A percentile compares a stretch with the other conserved stretches of the same genome.
phyloP scores from a whole-genome alignment of 1,140 invertebrate genomes.

The Bombyx mori region ASM3026992v2 NC_085116.1:9034501-9035000 shows the following conservation, averaged over 20 bases:
- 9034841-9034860: slow-evolving; percentile 5
- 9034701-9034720: slow-evolving; percentile 45
- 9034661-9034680: slow-evolving; percentile 45
- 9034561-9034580: too few species aligned
- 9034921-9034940: slow-evolving; percentile 62
- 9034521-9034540: too few species aligned
- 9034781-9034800: slow-evolving; percentile 19
- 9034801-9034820: not conserved
- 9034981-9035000: slow-evolving; percentile 5
- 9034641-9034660: too few species aligned
- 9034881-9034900: slow-evolving; percentile 51
- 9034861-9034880: slow-evolving; percentile 8
- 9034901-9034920: slow-evolving; percentile 32
- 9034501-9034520: too few species aligned
- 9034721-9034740: slow-evolving; percentile 18
- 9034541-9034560: too few species aligned
- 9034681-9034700: slow-evolving; percentile 38
- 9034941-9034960: slow-evolving; percentile 35
- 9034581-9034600: too few species aligned
- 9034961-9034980: slow-evolving; percentile 43
- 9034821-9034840: not conserved
- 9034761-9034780: slow-evolving; percentile 17
- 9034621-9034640: too few species aligned
- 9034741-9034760: slow-evolving; percentile 36
- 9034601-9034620: too few species aligned